Conservation (phyloP, 64 coral and sea anemone genomes). For the Platygyra sinensis region DNA sequence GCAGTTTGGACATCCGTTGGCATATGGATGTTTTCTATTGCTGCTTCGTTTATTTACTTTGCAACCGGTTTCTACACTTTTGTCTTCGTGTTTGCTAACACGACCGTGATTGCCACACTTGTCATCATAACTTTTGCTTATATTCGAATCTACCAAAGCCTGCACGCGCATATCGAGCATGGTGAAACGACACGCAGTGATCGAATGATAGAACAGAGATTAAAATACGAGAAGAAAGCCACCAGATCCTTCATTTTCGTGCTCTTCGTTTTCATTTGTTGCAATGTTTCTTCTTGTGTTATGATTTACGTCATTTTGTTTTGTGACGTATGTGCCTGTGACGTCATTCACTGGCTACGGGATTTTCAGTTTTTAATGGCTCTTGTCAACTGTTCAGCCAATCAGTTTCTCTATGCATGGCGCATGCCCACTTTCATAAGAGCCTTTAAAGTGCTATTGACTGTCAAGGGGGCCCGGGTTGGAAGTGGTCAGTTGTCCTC, state of each 20-base stretch:
- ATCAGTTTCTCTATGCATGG: slow-evolving; percentile 82
- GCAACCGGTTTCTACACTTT: slow-evolving; percentile 58
- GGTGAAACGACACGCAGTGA: neutral
- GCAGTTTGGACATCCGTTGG: slow-evolving; percentile 26
- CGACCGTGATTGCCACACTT: slow-evolving; percentile 29
- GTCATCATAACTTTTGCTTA: slow-evolving; percentile 48
- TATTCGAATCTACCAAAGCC: slow-evolving; percentile 62
- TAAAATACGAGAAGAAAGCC: slow-evolving; percentile 60
- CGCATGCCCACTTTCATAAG: slow-evolving; percentile 74
- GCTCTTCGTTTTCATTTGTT: slow-evolving; percentile 51
- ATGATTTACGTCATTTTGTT: slow-evolving; percentile 59
- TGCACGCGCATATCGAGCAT: slow-evolving; percentile 50
- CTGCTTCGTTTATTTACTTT: slow-evolving; percentile 54
- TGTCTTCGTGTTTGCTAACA: slow-evolving; percentile 69
- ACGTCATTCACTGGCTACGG: slow-evolving; percentile 69
- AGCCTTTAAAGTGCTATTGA: slow-evolving; percentile 39
- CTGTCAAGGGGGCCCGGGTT: neutral
- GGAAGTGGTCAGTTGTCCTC: neutral
- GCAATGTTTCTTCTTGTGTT: slow-evolving; percentile 61
- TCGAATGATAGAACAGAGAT: neutral
- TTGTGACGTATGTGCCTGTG: slow-evolving; percentile 58
- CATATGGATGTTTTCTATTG: slow-evolving; percentile 58
- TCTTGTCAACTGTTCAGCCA: slow-evolving; percentile 57
- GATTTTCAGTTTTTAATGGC: slow-evolving; percentile 71
- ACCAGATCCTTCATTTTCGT: slow-evolving; percentile 70